A percentile compares a stretch with the other conserved stretches of the same genome.
Conservation (phyloP, 2,113 vertebrate species). For the Solea senegalensis region DNA sequence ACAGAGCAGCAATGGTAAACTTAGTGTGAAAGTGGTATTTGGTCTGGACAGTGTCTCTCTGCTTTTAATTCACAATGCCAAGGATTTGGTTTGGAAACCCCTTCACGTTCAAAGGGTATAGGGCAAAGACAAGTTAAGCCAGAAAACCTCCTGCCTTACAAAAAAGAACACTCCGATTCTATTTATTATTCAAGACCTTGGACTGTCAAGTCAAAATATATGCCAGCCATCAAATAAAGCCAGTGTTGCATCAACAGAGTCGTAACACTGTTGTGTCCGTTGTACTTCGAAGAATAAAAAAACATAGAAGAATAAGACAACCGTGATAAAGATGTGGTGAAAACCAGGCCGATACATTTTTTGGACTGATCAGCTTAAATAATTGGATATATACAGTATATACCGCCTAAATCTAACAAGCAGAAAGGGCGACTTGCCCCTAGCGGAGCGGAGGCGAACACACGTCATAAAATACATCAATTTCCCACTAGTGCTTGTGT, state of each 20-base stretch:
- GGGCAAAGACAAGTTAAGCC: conserved; percentile 61
- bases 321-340: no score
- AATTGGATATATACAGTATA: no score
- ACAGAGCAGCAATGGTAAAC: conserved; percentile 46
- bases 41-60: conserved; percentile 51
- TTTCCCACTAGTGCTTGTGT: no score
- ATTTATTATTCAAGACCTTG: conserved; percentile 72
- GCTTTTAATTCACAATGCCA: conserved; percentile 47
- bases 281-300: no score
- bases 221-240: conserved; percentile 65
- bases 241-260: conserved; percentile 52
- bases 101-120: conserved; percentile 53
- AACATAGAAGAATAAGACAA: no score
- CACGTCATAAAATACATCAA: no score
- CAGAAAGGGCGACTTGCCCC: no score
- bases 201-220: conserved; percentile 54
- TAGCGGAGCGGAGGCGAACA: no score
- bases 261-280: no score
- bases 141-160: conserved; percentile 60
- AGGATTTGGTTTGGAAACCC: conserved; percentile 54
- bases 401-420: no score
- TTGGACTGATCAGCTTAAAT: no score
- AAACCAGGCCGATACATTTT: no score
- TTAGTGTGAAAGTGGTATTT: conserved; percentile 54
- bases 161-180: conserved; percentile 52